A percentile compares a stretch with the other conserved stretches of the same genome.
Conservation (phyloP, 1,140 invertebrate species). For the Zaprionus davidi region DNA sequence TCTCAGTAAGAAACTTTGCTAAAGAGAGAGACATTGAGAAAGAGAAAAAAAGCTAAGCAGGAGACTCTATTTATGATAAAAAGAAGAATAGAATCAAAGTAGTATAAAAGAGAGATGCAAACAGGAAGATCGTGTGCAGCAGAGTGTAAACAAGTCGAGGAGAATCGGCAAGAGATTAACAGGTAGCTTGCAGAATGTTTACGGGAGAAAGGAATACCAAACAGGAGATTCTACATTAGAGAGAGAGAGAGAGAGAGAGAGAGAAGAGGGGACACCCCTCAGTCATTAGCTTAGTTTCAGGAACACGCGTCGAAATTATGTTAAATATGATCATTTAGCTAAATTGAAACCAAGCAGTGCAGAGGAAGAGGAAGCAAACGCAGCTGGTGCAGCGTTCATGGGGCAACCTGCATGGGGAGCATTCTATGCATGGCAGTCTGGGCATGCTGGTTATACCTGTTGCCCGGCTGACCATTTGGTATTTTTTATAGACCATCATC, state of each 20-base stretch:
- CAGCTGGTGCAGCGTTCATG: neutral
- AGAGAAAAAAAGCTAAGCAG: neutral
- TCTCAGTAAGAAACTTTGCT: too few species aligned
- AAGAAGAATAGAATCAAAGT: neutral
- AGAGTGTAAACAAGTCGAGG: neutral
- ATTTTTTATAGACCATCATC: conserved; percentile 50
- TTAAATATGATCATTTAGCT: conserved; percentile 46
- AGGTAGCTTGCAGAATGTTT: neutral
- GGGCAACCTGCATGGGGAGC: too few species aligned
- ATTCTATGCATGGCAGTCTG: conserved; percentile 2
- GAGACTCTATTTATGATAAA: neutral
- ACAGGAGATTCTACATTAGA: neutral
- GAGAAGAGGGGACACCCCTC: neutral
- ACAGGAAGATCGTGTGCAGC: too few species aligned
- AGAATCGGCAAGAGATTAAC: neutral
- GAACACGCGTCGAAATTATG: conserved; percentile 51
- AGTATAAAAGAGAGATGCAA: neutral
- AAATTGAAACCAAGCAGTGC: conserved; percentile 39
- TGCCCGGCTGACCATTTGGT: conserved; percentile 1
- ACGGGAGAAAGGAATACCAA: neutral
- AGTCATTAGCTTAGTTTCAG: conserved; percentile 37
- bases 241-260: neutral
- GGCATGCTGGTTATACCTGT: conserved; percentile 57
- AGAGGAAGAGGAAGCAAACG: neutral
- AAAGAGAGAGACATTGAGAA: neutral